phyloP scores from a whole-genome alignment of 2,797 vertebrate species.

The Pseudochirops cupreus region DNA sequence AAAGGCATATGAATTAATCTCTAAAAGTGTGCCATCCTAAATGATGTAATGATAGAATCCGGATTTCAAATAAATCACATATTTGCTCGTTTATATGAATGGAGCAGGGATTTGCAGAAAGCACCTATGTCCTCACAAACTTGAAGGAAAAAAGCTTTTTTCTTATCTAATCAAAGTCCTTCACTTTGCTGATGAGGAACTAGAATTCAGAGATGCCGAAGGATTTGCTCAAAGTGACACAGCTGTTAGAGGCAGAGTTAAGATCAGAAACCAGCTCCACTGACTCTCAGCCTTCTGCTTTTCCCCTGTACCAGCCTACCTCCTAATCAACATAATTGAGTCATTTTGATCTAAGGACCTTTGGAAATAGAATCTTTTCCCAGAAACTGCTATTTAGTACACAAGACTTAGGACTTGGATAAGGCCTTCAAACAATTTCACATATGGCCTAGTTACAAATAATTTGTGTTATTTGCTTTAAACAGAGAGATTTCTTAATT shows the following conservation, averaged over 20 bases:
- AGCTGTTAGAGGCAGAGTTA: slow-evolving; percentile 13
- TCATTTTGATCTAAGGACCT: background rate
- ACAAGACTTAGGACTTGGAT: background rate
- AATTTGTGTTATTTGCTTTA: slow-evolving; percentile 54
- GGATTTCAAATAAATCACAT: background rate
- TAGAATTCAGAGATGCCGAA: background rate
- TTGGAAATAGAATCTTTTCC: background rate
- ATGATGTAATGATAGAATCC: background rate
- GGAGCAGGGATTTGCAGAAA: background rate
- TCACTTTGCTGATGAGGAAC: slow-evolving; percentile 21
- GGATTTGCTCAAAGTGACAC: background rate
- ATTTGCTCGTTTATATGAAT: slow-evolving; percentile 36
- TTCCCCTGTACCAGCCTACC: background rate
- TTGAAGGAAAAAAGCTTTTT: slow-evolving; percentile 17
- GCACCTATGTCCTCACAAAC: slow-evolving; percentile 14
- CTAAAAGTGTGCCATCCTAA: slow-evolving; percentile 42
- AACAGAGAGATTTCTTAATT: slow-evolving; percentile 38
- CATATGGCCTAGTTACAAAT: slow-evolving; percentile 15
- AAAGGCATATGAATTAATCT: slow-evolving; percentile 7
- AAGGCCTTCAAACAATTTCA: slow-evolving; percentile 8
- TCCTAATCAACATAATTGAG: background rate
- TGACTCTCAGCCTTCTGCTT: background rate
- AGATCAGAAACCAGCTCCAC: background rate
- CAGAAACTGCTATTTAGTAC: background rate
- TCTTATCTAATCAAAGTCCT: background rate